phyloP scores from a whole-genome alignment of 2,888 invertebrate genomes.

The Dryocosmus kuriphilus region DNA sequence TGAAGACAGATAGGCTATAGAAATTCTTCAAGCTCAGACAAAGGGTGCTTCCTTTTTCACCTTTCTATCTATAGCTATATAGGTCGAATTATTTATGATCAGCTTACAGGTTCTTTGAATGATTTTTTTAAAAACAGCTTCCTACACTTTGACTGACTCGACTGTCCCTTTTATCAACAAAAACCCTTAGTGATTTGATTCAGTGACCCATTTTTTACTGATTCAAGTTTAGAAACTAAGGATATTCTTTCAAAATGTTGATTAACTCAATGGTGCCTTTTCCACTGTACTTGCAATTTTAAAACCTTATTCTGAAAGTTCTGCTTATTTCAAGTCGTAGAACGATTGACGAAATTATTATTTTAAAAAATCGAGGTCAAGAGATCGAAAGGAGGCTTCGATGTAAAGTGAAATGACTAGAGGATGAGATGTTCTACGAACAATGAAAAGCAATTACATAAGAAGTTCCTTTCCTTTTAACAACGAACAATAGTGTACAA shows the following conservation, averaged over 20 bases:
- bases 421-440: slow-evolving; percentile 10
- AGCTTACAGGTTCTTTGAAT: too few relatives aligned
- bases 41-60: background rate
- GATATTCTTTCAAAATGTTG: too few relatives aligned
- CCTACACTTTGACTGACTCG: too few relatives aligned
- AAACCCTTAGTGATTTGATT: too few relatives aligned
- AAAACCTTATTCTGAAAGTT: background rate
- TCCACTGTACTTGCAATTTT: too few relatives aligned
- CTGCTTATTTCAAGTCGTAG: background rate
- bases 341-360: background rate
- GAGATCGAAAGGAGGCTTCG: background rate
- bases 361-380: slow-evolving; percentile 1
- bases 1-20: background rate
- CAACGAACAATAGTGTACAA: slow-evolving; percentile 70
- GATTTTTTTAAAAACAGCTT: too few relatives aligned
- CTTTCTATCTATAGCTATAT: background rate
- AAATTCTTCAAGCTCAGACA: background rate
- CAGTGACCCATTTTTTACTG: too few relatives aligned
- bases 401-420: slow-evolving; percentile 17
- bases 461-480: slow-evolving; percentile 49
- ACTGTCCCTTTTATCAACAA: too few relatives aligned
- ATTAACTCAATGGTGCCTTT: too few relatives aligned
- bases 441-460: slow-evolving; percentile 10
- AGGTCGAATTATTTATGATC: too few relatives aligned
- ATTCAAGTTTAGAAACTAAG: too few relatives aligned